Base-by-base conservation (phyloP, 2,113 vertebrate genomes). In the Anolis carolinensis region DNA sequence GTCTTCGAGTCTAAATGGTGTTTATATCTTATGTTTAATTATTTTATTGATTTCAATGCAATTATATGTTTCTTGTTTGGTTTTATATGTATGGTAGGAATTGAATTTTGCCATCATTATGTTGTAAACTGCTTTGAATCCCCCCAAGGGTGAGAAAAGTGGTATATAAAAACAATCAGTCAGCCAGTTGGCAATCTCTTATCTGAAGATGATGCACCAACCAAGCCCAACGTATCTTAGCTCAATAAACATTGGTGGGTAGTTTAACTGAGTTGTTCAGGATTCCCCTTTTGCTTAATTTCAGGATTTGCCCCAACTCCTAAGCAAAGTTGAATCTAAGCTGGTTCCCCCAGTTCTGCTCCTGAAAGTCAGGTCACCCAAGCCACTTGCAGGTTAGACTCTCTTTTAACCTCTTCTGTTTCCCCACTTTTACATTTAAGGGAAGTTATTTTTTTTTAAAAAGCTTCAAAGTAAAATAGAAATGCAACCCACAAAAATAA, bases 321-420 rank as follows among this genome's bases (percentile, higher is more conserved):
- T 79, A 89, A 25, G 20, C 78, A 90, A 79, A 89, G 76, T 30
- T 63, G 96, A 95, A 21, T 4, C 91, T 7, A 96, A 95, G 81
- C 88, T 97, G 92, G 96, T 95, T 87, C 87, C 86, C 34, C 93
- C 96, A 14, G 59, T 94, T 62, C 77, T 95, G n/a, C 55, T 97
- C 75, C 88, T 97, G 93, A 97, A 96, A 94, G 92, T 98, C 86
- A 96, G 94, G 34, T 95, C 97, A 75, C 95, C 95, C 36, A 96
- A 95, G 83, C 89, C 93, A 8, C 23, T 96, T 20, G 76, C 96
- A 96, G 97, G 97, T 98, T 89, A 87, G 76, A 36, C 48, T 10
- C 27, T 27, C 16, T 74, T 48, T 23, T 7, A 5, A 44, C 27
- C 20, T 68, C 48, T 78, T 21, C 32, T 59, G 30, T 76, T 68